Percentiles rank a stretch among this genome's conserved stretches.
Conservation (phyloP, 2,797 vertebrate genomes). For the Pangasius macronema region DNA sequence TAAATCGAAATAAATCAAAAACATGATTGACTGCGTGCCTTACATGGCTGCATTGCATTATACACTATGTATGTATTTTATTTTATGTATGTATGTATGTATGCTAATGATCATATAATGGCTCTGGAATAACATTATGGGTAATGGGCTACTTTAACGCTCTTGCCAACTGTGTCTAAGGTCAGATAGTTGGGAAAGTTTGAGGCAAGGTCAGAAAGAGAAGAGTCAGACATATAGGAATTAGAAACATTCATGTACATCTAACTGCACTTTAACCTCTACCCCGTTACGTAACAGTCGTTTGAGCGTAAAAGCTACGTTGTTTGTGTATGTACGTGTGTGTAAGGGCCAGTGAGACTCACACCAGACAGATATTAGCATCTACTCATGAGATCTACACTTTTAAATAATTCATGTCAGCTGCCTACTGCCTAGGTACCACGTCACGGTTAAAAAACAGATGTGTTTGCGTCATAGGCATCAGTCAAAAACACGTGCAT, state of each 20-base stretch:
- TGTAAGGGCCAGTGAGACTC: not conserved
- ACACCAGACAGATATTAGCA: constrained; percentile 4
- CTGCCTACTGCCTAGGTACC: constrained; percentile 23
- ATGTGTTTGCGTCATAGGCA: not conserved
- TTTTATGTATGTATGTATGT: not conserved
- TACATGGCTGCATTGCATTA: not conserved
- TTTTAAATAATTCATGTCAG: constrained; percentile 21
- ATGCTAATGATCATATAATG: not conserved
- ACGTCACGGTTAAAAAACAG: constrained; percentile 43
- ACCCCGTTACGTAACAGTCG: not conserved
- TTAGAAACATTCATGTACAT: not conserved
- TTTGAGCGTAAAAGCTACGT: not conserved
- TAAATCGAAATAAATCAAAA: not conserved
- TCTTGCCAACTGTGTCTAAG: constrained; percentile 38
- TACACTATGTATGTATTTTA: too few species aligned
- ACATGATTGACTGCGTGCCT: not conserved
- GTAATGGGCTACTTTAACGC: not conserved
- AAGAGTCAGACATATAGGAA: constrained; percentile 5
- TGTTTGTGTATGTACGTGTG: not conserved
- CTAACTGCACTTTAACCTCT: not conserved
- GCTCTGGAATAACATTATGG: not conserved
- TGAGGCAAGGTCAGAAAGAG: constrained; percentile 13
- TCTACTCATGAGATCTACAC: constrained; percentile 11
- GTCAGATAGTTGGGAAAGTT: constrained; percentile 19
- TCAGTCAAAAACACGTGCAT: constrained; percentile 39